Evolutionary conservation across 92 coral and sea anemone genomes (phyloP).

Genomic region (Siderastrea radians): DNA sequence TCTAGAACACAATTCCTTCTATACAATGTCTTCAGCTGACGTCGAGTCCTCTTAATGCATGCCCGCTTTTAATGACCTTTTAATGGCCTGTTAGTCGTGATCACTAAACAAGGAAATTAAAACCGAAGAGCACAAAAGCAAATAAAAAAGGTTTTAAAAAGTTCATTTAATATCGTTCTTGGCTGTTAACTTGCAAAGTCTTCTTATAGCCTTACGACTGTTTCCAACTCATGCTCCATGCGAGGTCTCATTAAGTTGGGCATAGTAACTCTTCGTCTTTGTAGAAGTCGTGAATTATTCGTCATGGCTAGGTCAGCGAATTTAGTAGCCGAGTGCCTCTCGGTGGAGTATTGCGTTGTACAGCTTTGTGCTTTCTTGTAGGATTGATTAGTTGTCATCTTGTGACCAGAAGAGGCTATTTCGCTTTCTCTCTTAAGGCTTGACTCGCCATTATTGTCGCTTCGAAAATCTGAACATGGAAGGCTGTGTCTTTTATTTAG

Average conservation of each 20-base stretch:
- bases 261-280: conserved; percentile 5
- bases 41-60: too few species aligned
- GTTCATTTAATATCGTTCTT: too few species aligned
- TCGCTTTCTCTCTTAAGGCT: conserved; percentile 1
- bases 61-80: too few species aligned
- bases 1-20: too few species aligned
- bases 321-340: conserved; percentile 5
- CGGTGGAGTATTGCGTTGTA: not conserved
- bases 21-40: too few species aligned
- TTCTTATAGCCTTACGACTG: not conserved
- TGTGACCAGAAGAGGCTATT: not conserved
- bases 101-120: too few species aligned
- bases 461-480: conserved; percentile 15
- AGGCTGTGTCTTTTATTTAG: conserved; percentile 9
- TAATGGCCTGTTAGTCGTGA: too few species aligned
- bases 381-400: not conserved
- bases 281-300: not conserved
- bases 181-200: not conserved
- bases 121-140: too few species aligned
- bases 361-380: too few species aligned
- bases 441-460: not conserved
- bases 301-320: not conserved
- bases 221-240: not conserved
- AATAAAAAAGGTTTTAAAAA: too few species aligned
- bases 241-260: not conserved